These are phyloP conservation scores for Rana temporaria DNA, from an alignment of 2,113 vertebrate genomes.

Conservation along the genomic window DNA sequence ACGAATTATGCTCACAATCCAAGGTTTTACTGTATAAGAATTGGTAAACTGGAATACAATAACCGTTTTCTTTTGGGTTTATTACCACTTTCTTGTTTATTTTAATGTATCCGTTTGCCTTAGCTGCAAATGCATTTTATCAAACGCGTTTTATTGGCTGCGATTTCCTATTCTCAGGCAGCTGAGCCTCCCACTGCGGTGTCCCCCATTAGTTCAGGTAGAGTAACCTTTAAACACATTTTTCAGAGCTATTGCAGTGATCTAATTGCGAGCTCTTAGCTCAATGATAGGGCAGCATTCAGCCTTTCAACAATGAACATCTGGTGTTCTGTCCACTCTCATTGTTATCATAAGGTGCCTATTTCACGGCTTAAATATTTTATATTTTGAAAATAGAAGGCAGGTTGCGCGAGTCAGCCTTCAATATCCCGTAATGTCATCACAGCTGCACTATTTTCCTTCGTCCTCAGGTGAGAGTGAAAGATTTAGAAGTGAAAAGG, in stretches of 20 bases:
- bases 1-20: too few species aligned
- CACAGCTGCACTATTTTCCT: constrained; percentile 31
- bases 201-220: constrained; percentile 68
- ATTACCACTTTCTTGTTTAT: too few species aligned
- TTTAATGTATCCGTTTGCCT: too few species aligned
- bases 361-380: constrained; percentile 44
- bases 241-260: constrained; percentile 70
- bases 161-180: constrained; percentile 12
- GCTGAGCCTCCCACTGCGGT: constrained; percentile 34
- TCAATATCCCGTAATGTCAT: neutral
- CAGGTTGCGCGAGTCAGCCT: neutral
- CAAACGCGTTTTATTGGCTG: neutral
- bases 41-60: too few species aligned
- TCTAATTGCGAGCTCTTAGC: constrained; percentile 73
- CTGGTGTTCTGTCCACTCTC: constrained; percentile 65
- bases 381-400: constrained; percentile 16
- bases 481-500: constrained; percentile 39
- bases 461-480: constrained; percentile 62
- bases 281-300: constrained; percentile 69
- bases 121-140: neutral
- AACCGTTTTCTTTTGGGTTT: too few species aligned
- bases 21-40: too few species aligned
- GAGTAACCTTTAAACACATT: constrained; percentile 67
- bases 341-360: constrained; percentile 47
- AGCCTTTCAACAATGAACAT: constrained; percentile 67